Base-by-base conservation (phyloP, 37 sponge, comb jelly and placozoan genomes). In the Agelas oroides region DNA sequence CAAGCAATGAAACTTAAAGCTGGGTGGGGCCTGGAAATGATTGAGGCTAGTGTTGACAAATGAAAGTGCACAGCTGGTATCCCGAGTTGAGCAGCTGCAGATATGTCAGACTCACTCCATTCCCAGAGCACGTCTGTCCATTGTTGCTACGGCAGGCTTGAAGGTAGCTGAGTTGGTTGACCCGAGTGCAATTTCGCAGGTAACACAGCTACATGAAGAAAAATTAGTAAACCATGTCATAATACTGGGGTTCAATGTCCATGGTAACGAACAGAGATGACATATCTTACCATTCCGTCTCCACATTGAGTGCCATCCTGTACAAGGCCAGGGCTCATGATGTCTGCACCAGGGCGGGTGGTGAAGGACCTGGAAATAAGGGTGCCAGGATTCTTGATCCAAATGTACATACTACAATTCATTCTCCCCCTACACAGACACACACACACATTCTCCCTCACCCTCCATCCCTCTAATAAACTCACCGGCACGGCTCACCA, bases 241-340 rank as follows among this genome's bases (percentile, higher is more conserved):
- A 46, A 46, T 12, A 8, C 6, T 46, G 8, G 46, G 3, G 8
- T 3, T 46, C 46, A 46, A 46, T 46, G 46, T 8, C 3, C 8
- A 46, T 46, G n/a, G n/a, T n/a, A n/a, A n/a, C n/a, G n/a, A n/a
- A n/a, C n/a, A n/a, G n/a, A n/a, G n/a, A n/a, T n/a, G n/a, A 46
- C 8, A 8, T 46, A 20, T 20, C 70, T 59, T 76, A 81, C 88
- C 73, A 17, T 56, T 17, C 84, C 57, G 55, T 61, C 59, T 19
- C 83, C 87, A 77, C 91, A 91, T 40, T 34, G 86, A 5, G 81
- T 77, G 19, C 91, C 91, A 70, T 91, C 87, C 36, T 40, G 39
- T 6, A 91, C 91, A 21, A 91, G 71, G 11, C 91, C 91, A 0
- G 89, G 90, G 34, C 53, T 78, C 15, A 70, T 40, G 3, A 66